Percentiles rank a stretch among this genome's conserved stretches.
phyloP scores from a whole-genome alignment of 2,797 vertebrate genomes.

The Salmo trutta region DNA sequence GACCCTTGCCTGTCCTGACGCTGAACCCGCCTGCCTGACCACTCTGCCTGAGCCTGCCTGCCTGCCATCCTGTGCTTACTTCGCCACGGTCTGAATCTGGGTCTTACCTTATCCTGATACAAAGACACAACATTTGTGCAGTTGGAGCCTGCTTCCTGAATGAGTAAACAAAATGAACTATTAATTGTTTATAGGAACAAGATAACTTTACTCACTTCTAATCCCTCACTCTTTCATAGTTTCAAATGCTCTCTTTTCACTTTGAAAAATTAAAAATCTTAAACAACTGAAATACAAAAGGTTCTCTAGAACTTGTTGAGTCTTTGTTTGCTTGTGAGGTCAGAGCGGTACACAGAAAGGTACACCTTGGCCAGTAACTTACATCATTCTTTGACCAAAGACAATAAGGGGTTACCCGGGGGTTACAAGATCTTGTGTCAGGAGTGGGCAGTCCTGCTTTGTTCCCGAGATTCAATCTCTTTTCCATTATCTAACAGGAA shows the following conservation, averaged over 20 bases:
- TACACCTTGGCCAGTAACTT: neutral
- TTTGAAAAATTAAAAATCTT: no score
- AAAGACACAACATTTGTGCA: neutral
- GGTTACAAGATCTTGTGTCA: neutral
- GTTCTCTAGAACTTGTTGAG: no score
- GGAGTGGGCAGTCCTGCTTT: neutral
- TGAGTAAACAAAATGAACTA: constrained; percentile 1
- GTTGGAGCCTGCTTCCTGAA: neutral
- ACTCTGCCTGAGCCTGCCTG: no score
- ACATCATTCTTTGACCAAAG: neutral
- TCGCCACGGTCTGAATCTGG: no score
- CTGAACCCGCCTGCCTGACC: no score
- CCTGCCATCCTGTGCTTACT: no score
- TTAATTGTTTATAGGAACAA: constrained; percentile 4
- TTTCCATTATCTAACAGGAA: constrained; percentile 9
- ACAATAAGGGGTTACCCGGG: neutral
- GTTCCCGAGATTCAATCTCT: constrained; percentile 4
- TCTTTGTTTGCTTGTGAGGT: neutral
- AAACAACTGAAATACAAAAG: no score
- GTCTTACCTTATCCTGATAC: no score
- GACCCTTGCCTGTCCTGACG: no score
- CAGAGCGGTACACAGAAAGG: neutral
- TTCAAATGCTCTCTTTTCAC: no score
- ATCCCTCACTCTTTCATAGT: no score
- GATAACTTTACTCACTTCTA: neutral